Evolutionary conservation across 2,113 vertebrate genomes (phyloP), one percentile per base, ranked within the genome.

Genomic region (Suncus etruscus): DNA sequence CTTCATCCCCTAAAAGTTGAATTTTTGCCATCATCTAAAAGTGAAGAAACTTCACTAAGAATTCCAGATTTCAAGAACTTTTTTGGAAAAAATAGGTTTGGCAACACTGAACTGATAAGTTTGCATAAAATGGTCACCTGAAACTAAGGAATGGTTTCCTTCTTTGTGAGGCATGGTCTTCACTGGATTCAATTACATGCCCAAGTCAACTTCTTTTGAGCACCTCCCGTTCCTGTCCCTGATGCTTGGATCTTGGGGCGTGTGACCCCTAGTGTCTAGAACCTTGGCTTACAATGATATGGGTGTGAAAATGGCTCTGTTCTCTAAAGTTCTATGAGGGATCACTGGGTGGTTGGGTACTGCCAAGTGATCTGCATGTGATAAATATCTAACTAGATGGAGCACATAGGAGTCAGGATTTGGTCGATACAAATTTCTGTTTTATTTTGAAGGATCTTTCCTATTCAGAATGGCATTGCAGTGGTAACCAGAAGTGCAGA

Each of bases 21-120:
- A 25, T 63, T 29, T 83, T 50, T 68, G 29, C 65, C 66, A 54
- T 73, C 47, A 54, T 48, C 74, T 87, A 79, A 92, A 89, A 70
- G 65, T 61, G 29, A 25, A 79, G 66, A 32, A 18, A 66, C 85
- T 65, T 20, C 1, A 4, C 50, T 81, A 79, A 39, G 18, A 54
- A 83, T 86, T 54, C 32, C 10, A 27, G n/a, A 32, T 5, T 39
- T 5, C 39, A 39, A 39, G 39, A 39, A 3, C 39, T 39, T 39
- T 11, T 50, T 76, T 3, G 47, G 61, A 45, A 39, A 39, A 39
- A 39, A 69, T 10, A 74, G 39, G 63, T 45, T 63, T 72, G 10
- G 72, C n/a, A 76, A 22, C 18, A 10, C 11, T 8, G 31, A 93
- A 45, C 22, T 31, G 66, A 3, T 76, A 31, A 48, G 72, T 85